Percentiles rank a stretch among this genome's conserved stretches.
phyloP scores from a whole-genome alignment of 2,888 invertebrate species.

The Drosophila neonasuta region DNA sequence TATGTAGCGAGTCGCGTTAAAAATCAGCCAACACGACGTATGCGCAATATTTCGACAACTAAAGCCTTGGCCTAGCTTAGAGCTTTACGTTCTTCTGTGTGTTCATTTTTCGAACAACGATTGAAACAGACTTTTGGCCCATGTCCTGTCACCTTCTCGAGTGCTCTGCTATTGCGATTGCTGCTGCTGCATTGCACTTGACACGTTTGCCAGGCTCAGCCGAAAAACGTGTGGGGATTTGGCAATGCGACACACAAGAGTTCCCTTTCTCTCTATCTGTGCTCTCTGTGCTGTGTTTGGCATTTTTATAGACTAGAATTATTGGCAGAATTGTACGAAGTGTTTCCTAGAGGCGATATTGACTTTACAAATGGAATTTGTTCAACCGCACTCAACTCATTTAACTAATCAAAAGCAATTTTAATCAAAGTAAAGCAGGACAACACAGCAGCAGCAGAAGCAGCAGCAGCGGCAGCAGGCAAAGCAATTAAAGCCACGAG shows the following conservation, averaged over 20 bases:
- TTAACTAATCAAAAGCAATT: conserved; percentile 76
- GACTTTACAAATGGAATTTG: conserved; percentile 57
- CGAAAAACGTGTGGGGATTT: conserved; percentile 44
- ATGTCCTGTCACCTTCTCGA: conserved; percentile 34
- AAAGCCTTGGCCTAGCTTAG: conserved; percentile 41
- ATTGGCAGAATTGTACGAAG: conserved; percentile 41
- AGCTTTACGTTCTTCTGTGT: neutral
- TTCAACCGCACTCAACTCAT: conserved; percentile 56
- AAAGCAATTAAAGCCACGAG: conserved; percentile 77
- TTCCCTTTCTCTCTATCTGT: neutral
- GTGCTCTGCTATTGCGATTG: conserved; percentile 12
- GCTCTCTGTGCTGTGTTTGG: conserved; percentile 43
- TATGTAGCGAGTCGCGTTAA: conserved; percentile 35
- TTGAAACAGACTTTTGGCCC: conserved; percentile 28
- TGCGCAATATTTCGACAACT: conserved; percentile 45
- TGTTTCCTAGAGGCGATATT: conserved; percentile 38
- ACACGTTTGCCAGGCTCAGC: conserved; percentile 53
- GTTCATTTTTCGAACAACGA: conserved; percentile 2
- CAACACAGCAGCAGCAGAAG: conserved; percentile 16
- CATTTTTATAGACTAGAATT: conserved; percentile 62
- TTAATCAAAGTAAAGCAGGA: conserved; percentile 63
- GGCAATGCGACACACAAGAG: conserved; percentile 25
- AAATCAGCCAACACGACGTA: conserved; percentile 35
- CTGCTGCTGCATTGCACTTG: conserved; percentile 67
- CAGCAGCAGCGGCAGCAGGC: neutral